phyloP scores from a whole-genome alignment of 2,113 vertebrate species.

The Micronycteris hirsuta region DNA sequence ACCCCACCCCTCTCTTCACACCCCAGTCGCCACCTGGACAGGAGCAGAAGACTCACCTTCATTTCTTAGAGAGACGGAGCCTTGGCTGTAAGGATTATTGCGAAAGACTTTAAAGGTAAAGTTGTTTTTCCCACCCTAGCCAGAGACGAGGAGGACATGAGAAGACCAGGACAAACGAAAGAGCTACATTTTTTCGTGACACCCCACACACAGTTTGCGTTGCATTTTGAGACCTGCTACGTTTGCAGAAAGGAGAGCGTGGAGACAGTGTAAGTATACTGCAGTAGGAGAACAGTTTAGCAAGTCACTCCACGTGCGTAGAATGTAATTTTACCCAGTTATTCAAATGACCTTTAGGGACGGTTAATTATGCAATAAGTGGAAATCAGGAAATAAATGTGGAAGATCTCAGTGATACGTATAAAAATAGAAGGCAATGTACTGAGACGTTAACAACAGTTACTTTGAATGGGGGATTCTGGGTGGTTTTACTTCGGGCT shows the following conservation, averaged over 20 bases:
- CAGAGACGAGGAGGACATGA: neutral
- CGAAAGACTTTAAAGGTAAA: neutral
- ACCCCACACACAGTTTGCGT: neutral
- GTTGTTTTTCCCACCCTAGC: accelerated
- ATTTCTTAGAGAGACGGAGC: neutral
- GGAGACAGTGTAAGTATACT: neutral
- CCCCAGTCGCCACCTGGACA: neutral
- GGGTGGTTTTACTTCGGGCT: neutral
- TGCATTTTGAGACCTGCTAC: neutral
- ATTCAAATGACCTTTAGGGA: neutral
- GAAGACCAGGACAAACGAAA: neutral
- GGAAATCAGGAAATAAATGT: neutral
- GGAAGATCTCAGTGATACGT: neutral
- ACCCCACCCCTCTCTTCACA: neutral
- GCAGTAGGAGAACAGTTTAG: neutral
- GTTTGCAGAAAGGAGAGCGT: neutral
- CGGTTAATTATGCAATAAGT: neutral
- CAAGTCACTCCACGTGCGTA: neutral
- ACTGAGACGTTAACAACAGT: neutral
- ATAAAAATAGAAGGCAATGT: neutral
- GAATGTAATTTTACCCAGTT: neutral
- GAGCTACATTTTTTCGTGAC: neutral
- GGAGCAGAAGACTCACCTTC: no score
- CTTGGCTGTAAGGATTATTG: neutral
- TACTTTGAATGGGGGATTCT: neutral